Percentiles rank a stretch among this genome's conserved stretches.
phyloP scores from a whole-genome alignment of 2,113 vertebrate species.

The Alouatta palliata region DNA sequence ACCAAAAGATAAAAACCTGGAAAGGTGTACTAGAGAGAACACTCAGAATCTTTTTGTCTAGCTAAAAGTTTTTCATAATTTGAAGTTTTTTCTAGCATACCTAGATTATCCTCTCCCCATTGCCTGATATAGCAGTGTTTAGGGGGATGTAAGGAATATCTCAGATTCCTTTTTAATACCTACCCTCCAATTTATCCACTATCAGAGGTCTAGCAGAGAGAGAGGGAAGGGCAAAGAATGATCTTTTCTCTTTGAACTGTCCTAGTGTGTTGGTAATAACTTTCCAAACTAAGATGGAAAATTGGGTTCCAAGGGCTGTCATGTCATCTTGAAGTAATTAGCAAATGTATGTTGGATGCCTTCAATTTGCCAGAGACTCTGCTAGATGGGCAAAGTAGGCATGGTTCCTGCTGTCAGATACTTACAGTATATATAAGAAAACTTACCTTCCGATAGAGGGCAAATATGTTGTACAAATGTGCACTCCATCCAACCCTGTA shows the following conservation, averaged over 20 bases:
- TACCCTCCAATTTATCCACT: neutral
- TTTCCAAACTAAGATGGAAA: neutral
- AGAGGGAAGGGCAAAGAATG: neutral
- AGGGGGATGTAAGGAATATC: neutral
- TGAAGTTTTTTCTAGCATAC: neutral
- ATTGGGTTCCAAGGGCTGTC: neutral
- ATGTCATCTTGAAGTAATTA: neutral
- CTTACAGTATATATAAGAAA: neutral
- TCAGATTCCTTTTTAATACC: neutral
- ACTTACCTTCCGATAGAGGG: neutral
- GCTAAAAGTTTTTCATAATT: neutral
- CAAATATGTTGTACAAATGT: neutral
- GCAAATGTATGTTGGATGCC: neutral
- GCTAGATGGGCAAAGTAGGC: neutral
- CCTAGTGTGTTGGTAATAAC: neutral
- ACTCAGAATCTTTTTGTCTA: neutral
- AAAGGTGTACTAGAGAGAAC: neutral
- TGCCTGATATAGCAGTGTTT: neutral
- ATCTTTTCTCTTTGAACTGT: neutral
- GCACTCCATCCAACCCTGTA: neutral
- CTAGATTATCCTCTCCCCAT: neutral
- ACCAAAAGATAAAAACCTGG: neutral
- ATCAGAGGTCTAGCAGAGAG: neutral
- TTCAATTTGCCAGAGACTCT: neutral
- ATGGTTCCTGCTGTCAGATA: neutral